Evolutionary conservation across 2,113 vertebrate genomes (phyloP).

Genomic region (Labrus mixtus): DNA sequence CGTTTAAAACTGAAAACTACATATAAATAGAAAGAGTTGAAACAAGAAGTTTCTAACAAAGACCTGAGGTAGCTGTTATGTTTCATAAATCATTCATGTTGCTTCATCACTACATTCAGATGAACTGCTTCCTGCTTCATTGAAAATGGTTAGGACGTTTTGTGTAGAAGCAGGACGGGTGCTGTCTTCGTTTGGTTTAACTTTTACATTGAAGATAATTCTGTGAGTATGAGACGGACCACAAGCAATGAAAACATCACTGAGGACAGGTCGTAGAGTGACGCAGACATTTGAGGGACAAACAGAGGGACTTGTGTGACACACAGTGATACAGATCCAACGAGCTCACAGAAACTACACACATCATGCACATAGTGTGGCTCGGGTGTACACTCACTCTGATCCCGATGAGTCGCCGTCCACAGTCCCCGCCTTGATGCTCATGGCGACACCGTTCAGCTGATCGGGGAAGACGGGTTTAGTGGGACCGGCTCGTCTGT

Average conservation of each 20-base stretch:
- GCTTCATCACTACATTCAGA: no score
- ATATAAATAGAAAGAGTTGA: no score
- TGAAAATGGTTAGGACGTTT: background rate
- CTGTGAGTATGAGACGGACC: conserved; percentile 52
- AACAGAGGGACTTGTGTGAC: conserved; percentile 10
- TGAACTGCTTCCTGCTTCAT: background rate
- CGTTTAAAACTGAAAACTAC: no score
- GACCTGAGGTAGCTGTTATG: no score
- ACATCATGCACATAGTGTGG: background rate
- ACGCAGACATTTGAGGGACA: conserved; percentile 38
- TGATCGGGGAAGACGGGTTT: conserved; percentile 83
- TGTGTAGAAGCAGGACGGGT: conserved; percentile 8
- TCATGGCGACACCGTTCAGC: conserved; percentile 88
- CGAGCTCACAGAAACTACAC: background rate
- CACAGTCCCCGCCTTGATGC: conserved; percentile 88
- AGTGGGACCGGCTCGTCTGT: conserved; percentile 70
- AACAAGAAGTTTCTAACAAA: no score
- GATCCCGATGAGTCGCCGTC: conserved; percentile 95
- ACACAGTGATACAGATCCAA: background rate
- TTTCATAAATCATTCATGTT: no score
- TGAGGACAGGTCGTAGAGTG: conserved; percentile 17
- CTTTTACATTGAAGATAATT: background rate
- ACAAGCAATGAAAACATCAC: conserved; percentile 36
- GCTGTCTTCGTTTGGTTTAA: conserved; percentile 49
- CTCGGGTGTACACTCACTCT: conserved; percentile 87